Percentiles rank a stretch among this genome's conserved stretches.
Evolutionary conservation across 2,888 invertebrate species (phyloP).

Genomic region (Barypeithes pellucidus): DNA sequence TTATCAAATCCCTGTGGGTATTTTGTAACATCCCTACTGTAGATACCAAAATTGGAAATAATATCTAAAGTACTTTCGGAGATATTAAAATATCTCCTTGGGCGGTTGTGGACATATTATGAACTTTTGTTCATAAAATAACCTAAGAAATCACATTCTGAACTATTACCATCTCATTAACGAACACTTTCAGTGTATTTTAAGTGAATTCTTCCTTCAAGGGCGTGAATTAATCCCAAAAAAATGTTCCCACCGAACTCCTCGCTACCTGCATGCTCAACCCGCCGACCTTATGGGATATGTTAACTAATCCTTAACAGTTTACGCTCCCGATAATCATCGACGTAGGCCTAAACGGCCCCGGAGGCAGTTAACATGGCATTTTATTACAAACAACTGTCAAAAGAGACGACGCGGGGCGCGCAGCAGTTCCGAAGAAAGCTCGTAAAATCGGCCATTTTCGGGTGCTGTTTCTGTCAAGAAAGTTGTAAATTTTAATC

Average conservation of each 20-base stretch:
- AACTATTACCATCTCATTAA: too few species aligned
- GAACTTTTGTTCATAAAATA: too few species aligned
- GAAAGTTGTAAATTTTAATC: slow-evolving; percentile 31
- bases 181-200: too few species aligned
- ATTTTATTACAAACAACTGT: slow-evolving; percentile 53
- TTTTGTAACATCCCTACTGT: too few species aligned
- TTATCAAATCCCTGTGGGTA: too few species aligned
- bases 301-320: slow-evolving; percentile 49
- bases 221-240: background rate
- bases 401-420: slow-evolving; percentile 43
- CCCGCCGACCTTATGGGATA: slow-evolving; percentile 47
- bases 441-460: slow-evolving; percentile 33
- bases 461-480: slow-evolving; percentile 37
- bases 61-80: too few species aligned
- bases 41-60: too few species aligned
- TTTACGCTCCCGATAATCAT: slow-evolving; percentile 52
- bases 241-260: slow-evolving; percentile 7
- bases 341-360: slow-evolving; percentile 41
- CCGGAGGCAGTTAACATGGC: slow-evolving; percentile 48
- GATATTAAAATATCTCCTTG: too few species aligned
- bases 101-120: too few species aligned
- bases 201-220: too few species aligned
- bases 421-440: slow-evolving; percentile 27
- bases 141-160: too few species aligned
- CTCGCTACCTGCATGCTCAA: slow-evolving; percentile 32